Evolutionary conservation across 2,113 vertebrate species (phyloP).

Genomic region (Xyliphius kryptos): DNA sequence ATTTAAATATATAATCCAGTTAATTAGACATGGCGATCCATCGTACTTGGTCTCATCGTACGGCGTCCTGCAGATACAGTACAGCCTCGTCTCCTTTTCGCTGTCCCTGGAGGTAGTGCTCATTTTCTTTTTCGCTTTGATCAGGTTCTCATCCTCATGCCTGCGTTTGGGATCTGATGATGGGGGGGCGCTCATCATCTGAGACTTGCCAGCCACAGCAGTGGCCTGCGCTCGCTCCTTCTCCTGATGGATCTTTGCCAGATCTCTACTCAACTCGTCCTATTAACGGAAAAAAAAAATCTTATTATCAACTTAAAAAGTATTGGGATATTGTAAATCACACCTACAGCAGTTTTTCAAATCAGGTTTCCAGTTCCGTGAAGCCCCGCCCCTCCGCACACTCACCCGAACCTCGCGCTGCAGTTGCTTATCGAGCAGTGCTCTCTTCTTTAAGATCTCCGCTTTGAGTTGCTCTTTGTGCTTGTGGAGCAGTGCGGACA

Average conservation of each 20-base stretch:
- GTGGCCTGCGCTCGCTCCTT: conserved; percentile 77
- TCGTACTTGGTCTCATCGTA: conserved; percentile 98
- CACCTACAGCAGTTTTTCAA: no score
- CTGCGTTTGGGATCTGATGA: conserved; percentile 77
- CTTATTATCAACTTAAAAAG: no score
- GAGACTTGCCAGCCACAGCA: conserved; percentile 42
- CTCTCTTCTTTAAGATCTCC: conserved; percentile 93
- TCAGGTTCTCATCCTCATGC: conserved; percentile 77
- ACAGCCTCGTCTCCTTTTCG: conserved; percentile 96
- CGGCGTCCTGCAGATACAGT: conserved; percentile 97
- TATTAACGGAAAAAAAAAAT: conserved; percentile 39
- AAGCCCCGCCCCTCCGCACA: background rate
- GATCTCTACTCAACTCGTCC: conserved; percentile 91
- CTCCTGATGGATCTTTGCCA: conserved; percentile 79
- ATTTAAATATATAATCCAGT: no score
- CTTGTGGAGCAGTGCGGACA: conserved; percentile 92
- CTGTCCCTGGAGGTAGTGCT: conserved; percentile 95
- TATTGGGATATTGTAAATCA: no score
- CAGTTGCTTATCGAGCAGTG: conserved; percentile 91
- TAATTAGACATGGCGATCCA: no score
- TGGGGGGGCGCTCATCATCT: conserved; percentile 37
- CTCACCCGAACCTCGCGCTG: conserved; percentile 95
- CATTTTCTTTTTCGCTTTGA: conserved; percentile 93
- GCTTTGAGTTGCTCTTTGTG: conserved; percentile 97
- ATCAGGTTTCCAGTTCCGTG: background rate